Percentiles rank a stretch among this genome's conserved stretches.
These are phyloP conservation scores for Planococcus citri DNA, from an alignment of 1,140 invertebrate genomes.

Conservation along the genomic window DNA sequence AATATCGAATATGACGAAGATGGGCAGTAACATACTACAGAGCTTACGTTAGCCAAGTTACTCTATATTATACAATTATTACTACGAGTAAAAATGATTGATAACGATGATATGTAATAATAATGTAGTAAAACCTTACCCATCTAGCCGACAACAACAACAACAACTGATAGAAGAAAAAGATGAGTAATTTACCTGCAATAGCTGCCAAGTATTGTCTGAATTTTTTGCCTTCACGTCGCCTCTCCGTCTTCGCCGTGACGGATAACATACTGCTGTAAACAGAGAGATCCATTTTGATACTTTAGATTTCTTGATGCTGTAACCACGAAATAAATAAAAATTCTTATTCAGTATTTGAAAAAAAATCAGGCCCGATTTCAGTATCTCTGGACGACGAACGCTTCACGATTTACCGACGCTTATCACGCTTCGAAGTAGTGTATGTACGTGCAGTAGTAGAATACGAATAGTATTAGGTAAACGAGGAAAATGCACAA, in stretches of 20 bases:
- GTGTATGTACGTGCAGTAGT: too few relatives aligned
- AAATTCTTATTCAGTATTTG: conserved; percentile 14
- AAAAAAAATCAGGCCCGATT: neutral
- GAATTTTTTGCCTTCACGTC: conserved; percentile 27
- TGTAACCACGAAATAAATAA: conserved; percentile 19
- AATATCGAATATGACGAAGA: too few relatives aligned
- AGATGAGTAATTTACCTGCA: conserved; percentile 23
- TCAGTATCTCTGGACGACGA: neutral
- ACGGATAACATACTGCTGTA: conserved; percentile 26
- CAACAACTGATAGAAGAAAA: too few relatives aligned
- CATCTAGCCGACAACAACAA: neutral
- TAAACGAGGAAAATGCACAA: too few relatives aligned
- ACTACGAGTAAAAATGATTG: too few relatives aligned
- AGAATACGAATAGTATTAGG: too few relatives aligned
- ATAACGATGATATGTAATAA: too few relatives aligned
- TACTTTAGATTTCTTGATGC: conserved; percentile 18
- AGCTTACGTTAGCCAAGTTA: too few relatives aligned
- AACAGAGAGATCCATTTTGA: conserved; percentile 25
- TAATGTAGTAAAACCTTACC: conserved; percentile 1
- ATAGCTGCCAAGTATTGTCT: conserved; percentile 26
- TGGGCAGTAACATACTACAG: too few relatives aligned
- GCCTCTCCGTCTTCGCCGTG: conserved; percentile 23
- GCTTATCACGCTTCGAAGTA: too few relatives aligned
- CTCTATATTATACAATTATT: too few relatives aligned
- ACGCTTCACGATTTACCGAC: neutral